Evolutionary conservation across 2,797 vertebrate genomes (phyloP).

Genomic region (Lepilemur ruficaudatus): DNA sequence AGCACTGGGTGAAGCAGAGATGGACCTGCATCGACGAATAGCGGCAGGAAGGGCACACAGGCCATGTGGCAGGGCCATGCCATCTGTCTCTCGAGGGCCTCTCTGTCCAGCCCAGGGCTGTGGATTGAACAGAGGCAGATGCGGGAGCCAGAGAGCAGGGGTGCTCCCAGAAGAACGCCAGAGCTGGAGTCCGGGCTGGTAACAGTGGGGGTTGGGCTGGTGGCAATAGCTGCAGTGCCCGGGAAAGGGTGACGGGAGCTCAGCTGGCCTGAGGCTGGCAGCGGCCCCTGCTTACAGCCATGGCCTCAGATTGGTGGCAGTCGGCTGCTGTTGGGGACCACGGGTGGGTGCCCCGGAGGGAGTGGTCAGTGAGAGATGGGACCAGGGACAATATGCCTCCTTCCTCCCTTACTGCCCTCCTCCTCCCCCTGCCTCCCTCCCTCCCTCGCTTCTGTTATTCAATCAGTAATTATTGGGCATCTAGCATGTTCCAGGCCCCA

Average conservation of each 20-base stretch:
- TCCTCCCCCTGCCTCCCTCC: too few species aligned
- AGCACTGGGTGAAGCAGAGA: background rate
- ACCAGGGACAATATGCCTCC: too few species aligned
- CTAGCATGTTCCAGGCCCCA: background rate
- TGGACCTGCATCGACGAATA: accelerated
- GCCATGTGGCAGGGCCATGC: background rate
- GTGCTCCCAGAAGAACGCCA: accelerated
- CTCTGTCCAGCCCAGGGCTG: background rate
- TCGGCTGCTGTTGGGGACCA: background rate
- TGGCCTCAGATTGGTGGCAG: background rate
- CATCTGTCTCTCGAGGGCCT: accelerated
- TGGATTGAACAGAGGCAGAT: background rate
- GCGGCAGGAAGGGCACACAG: background rate
- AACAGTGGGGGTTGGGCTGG: background rate
- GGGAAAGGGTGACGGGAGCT: background rate
- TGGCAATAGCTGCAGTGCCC: background rate
- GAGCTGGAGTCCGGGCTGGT: too few species aligned
- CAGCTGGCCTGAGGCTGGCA: background rate
- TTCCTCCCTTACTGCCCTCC: background rate
- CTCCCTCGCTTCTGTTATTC: background rate
- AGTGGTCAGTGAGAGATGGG: too few species aligned
- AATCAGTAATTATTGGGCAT: background rate
- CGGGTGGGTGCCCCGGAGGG: background rate
- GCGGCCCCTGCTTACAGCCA: background rate
- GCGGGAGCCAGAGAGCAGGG: background rate